A percentile compares a stretch with the other conserved stretches of the same genome.
Conservation (phyloP, 2,797 vertebrate genomes). For the Chromis chromis region DNA sequence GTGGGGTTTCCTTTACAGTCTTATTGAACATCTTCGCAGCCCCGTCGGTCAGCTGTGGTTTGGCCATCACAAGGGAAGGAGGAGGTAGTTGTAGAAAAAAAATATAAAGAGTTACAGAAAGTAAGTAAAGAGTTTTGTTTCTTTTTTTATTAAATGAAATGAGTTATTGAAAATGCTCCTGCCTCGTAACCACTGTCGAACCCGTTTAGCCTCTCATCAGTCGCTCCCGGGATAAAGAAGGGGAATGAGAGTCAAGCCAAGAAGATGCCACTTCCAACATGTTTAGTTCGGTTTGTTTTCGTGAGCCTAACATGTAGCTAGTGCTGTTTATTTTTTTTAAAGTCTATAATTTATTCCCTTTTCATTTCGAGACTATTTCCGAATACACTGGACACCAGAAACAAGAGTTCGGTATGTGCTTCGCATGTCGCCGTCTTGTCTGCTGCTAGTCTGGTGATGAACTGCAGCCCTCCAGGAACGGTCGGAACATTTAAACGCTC, state of each 20-base stretch:
- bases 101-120: slow-evolving; percentile 4
- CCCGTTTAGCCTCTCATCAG: slow-evolving; percentile 29
- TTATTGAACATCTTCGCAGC: slow-evolving; percentile 19
- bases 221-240: slow-evolving; percentile 13
- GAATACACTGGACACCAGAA: slow-evolving; percentile 70
- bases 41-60: slow-evolving; percentile 14
- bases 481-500: slow-evolving; percentile 23
- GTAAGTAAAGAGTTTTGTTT: not conserved
- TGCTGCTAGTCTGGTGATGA: slow-evolving; percentile 63
- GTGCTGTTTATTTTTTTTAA: slow-evolving; percentile 30
- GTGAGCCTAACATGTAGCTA: slow-evolving; percentile 71
- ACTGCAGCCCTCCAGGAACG: slow-evolving; percentile 8
- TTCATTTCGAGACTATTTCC: slow-evolving; percentile 23
- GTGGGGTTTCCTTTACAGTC: slow-evolving; percentile 12
- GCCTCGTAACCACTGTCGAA: slow-evolving; percentile 31
- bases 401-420: slow-evolving; percentile 50
- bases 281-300: slow-evolving; percentile 52
- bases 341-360: slow-evolving; percentile 43
- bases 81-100: slow-evolving; percentile 22
- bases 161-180: slow-evolving; percentile 18
- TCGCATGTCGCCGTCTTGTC: slow-evolving; percentile 55
- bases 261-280: slow-evolving; percentile 60
- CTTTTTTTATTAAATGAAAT: not conserved
- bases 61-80: slow-evolving; percentile 14
- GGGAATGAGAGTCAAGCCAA: slow-evolving; percentile 55